Evolutionary conservation across 1,140 invertebrate genomes (phyloP).

Genomic region (Zaprionus vittiger): DNA sequence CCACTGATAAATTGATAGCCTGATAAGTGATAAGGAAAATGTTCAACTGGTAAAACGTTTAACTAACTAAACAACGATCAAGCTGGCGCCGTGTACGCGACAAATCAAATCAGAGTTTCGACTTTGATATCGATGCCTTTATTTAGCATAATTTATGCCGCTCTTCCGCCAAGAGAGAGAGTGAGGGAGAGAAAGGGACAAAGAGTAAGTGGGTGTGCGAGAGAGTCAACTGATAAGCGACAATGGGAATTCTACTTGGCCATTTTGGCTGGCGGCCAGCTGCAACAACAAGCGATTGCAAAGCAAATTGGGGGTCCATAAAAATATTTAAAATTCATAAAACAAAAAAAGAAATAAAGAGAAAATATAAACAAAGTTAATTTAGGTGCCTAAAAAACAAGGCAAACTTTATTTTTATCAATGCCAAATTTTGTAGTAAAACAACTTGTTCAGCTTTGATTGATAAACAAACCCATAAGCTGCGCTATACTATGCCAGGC

Average conservation of each 20-base stretch:
- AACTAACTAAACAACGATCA: background rate
- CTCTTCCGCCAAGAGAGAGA: constrained; percentile 44
- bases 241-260: constrained; percentile 9
- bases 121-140: constrained; percentile 33
- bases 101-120: constrained; percentile 40
- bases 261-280: constrained; percentile 54
- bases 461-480: background rate
- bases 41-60: background rate
- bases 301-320: background rate
- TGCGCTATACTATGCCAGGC: background rate
- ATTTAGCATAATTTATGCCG: constrained; percentile 60
- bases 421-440: background rate
- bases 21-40: background rate
- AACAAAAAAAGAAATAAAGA: background rate
- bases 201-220: background rate
- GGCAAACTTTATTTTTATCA: background rate
- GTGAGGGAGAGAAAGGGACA: background rate
- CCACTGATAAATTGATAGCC: background rate
- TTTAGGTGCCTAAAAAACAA: background rate
- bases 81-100: background rate
- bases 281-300: constrained; percentile 26
- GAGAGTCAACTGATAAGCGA: constrained; percentile 29
- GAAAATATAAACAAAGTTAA: background rate
- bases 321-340: background rate
- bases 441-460: background rate